Evolutionary conservation across 2,888 invertebrate genomes (phyloP).

Genomic region (Sycophila texana): DNA sequence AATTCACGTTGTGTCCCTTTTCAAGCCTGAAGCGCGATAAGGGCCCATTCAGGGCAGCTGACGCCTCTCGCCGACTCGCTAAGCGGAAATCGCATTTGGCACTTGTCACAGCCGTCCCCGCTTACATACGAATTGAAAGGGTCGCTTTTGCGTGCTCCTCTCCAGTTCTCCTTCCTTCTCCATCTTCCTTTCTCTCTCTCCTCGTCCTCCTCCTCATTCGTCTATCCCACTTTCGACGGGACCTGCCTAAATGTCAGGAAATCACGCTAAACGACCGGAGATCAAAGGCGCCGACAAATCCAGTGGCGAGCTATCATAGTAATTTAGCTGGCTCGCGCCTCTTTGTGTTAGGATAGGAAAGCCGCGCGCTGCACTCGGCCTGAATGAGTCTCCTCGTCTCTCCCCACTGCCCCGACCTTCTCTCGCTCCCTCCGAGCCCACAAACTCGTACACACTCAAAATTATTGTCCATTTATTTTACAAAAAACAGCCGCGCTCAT

Average conservation of each 20-base stretch:
- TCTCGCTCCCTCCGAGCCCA: slow-evolving; percentile 22
- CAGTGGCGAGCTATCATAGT: slow-evolving; percentile 76
- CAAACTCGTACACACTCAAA: slow-evolving; percentile 57
- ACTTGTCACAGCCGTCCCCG: neutral
- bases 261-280: slow-evolving; percentile 75
- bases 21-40: no score
- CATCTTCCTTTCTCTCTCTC: slow-evolving; percentile 7
- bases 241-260: slow-evolving; percentile 71
- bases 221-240: slow-evolving; percentile 54
- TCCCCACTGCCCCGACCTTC: slow-evolving; percentile 4
- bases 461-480: slow-evolving; percentile 53
- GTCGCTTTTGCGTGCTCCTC: neutral
- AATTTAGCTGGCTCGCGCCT: slow-evolving; percentile 75
- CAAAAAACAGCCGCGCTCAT: slow-evolving; percentile 44
- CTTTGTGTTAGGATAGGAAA: slow-evolving; percentile 74
- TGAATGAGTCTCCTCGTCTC: slow-evolving; percentile 25
- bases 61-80: no score
- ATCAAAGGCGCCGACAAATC: slow-evolving; percentile 75
- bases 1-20: no score
- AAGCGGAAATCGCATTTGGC: neutral
- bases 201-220: slow-evolving; percentile 17
- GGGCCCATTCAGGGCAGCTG: no score
- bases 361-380: slow-evolving; percentile 64
- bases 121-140: neutral
- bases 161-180: neutral